Evolutionary conservation across 2,797 vertebrate genomes (phyloP), one percentile per base, ranked within the genome.

Genomic region (Ibycter americanus): DNA sequence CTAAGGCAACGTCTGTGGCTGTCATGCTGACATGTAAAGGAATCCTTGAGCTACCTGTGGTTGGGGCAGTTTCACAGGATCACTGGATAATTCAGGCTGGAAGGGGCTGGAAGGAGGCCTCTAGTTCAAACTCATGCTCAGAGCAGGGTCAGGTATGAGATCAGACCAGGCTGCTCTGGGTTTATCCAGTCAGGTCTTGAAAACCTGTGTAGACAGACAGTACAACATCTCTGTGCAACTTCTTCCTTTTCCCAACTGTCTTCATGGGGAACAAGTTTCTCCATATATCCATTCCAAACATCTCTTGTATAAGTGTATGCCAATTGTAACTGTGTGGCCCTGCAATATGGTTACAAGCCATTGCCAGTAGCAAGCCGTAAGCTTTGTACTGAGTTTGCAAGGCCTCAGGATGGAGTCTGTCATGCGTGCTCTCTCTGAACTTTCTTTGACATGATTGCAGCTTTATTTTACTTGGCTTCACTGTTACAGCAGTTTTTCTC

Each of bases 1-100:
- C 44, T 2, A 3, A 56, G 65, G 15, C 20, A 58, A 17, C 0
- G 0, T 14, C 38, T 58, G 22, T n/a, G 56, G 19, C 19, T 66
- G 1, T 31, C 26, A 15, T 4, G 2, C 8, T 62, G 47, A 13
- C 8, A 31, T 9, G n/a, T 49, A n/a, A 51, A 54, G 22, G 15
- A 74, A 59, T 15, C 20, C 29, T 38, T n/a, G 25, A 58, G 13
- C 23, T 73, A 23, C 8, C 25, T 70, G 19, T 58, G 34, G 3
- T 3, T 66, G 19, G 9, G 27, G 19, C 25, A 62, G 6, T 34
- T 65, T 80, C 68, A 77, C 10, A 20, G 38, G 16, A 32, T 65
- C 15, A 65, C 13, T 36, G 46, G 20, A 44, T 9, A 55, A 47
- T 34, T 56, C n/a, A 54, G 44, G 6, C 38, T 71, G 31, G 23